Evolutionary conservation across 2,113 vertebrate species (phyloP), one percentile per base, ranked within the genome.

Genomic region (Ammodytes dubius): DNA sequence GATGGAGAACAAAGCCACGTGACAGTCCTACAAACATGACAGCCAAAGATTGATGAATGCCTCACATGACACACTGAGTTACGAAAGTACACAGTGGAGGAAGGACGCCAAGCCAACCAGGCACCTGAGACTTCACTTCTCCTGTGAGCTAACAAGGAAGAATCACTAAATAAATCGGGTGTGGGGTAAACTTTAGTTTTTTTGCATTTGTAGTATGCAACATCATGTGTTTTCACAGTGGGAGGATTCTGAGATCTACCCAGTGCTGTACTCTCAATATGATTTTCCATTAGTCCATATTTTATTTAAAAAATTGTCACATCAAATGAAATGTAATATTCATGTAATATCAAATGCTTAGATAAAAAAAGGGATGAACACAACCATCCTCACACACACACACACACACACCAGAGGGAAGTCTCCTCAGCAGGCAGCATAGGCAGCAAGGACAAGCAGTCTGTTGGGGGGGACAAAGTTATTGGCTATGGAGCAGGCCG

Each of bases 11-110:
- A 9, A 63, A 70, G 75, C 76, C 85, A 89, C 85, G 85, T 87
- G 85, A 90, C 85, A 43, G 45, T 52, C 40, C 54, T 56, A 42
- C 77, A 79, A 70, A 84, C 80, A 63, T 76, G 87, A 88, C 83
- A 88, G 74, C 68, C 52, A n/a, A 58, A 88, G 91, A 90, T 88
- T 87, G 84, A 91, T 90, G 91, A 84, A 79, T 77, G 88, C 70
- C 84, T 91, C 89, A 93, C 89, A 90, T 91, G 90, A 93, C 87
- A 89, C 76, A 46, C 73, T 0, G 45, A 60, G 66, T 87, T 89
- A 83, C 84, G 82, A 90, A 89, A 91, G 83, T 64, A 72, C 1
- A n/a, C 65, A 45, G 49, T 39, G 63, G 52, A 78, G 72, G 79
- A 83, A 87, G 70, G 54, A 76, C 19, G 1, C 42, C 66, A 54